These are phyloP conservation scores for Cerastis leucographa DNA, from an alignment of 2,888 invertebrate genomes.

Conservation along the genomic window DNA sequence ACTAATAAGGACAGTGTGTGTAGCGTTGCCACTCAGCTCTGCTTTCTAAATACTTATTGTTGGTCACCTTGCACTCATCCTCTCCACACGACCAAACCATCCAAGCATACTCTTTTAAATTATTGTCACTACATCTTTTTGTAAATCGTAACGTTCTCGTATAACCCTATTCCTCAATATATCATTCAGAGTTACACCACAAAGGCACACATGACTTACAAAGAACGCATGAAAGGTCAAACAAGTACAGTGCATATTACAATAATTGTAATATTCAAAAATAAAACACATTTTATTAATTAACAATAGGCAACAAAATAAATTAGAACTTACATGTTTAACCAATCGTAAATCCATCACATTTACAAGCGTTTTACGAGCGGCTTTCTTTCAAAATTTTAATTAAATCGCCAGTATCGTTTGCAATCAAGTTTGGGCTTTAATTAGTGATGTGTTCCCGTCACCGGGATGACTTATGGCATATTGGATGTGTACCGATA, in stretches of 20 bases:
- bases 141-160: too few relatives aligned
- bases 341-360: conserved; percentile 74
- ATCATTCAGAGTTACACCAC: too few relatives aligned
- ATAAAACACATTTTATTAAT: conserved; percentile 35
- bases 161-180: too few relatives aligned
- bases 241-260: background rate
- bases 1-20: too few relatives aligned
- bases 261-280: conserved; percentile 7
- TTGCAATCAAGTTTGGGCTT: conserved; percentile 78
- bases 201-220: too few relatives aligned
- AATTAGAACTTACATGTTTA: conserved; percentile 56
- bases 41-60: too few relatives aligned
- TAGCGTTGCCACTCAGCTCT: too few relatives aligned
- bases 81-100: too few relatives aligned
- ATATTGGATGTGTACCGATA: conserved; percentile 75
- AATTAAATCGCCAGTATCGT: conserved; percentile 78
- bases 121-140: too few relatives aligned
- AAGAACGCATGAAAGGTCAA: background rate
- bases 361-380: conserved; percentile 75
- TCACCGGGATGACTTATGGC: conserved; percentile 82
- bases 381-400: conserved; percentile 75
- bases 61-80: too few relatives aligned
- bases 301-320: conserved; percentile 51
- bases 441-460: conserved; percentile 82
- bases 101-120: too few relatives aligned